Conservation (phyloP, 2,888 invertebrate species). For the Stictocephala bisonia region DNA sequence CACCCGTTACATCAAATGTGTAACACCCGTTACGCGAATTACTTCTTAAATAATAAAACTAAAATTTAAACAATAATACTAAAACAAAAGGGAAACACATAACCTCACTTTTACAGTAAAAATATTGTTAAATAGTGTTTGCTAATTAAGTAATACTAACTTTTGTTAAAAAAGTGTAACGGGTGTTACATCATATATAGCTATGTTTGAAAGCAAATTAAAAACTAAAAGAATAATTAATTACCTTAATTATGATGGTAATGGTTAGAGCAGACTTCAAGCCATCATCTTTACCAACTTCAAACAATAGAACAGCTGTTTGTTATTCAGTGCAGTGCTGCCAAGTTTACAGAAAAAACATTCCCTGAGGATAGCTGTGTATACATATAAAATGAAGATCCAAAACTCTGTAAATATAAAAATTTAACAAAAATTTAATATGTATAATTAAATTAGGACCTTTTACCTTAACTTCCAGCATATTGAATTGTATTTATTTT, state of each 20-base stretch:
- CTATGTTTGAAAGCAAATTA: slow-evolving; percentile 8
- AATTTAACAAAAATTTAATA: no score
- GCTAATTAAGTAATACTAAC: slow-evolving; percentile 21
- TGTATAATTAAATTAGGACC: no score
- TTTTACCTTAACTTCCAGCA: no score
- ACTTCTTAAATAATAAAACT: slow-evolving; percentile 15
- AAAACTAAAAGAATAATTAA: slow-evolving; percentile 15
- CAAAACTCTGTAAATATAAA: no score
- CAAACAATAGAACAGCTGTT: no score
- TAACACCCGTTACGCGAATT: slow-evolving; percentile 27
- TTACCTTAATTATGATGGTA: neutral
- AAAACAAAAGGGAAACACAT: slow-evolving; percentile 11
- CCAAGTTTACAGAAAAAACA: no score
- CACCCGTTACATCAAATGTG: slow-evolving; percentile 24
- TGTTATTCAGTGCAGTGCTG: no score
- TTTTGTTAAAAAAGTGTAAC: slow-evolving; percentile 26
- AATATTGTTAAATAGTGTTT: neutral
- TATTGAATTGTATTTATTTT: no score
- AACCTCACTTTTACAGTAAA: slow-evolving; percentile 35
- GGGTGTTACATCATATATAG: slow-evolving; percentile 12
- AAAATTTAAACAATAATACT: slow-evolving; percentile 22
- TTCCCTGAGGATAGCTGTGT: no score
- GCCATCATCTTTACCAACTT: no score
- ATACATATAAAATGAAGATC: no score
- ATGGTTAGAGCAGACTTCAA: slow-evolving; percentile 4